A percentile compares a stretch with the other conserved stretches of the same genome.
phyloP scores from a whole-genome alignment of 2,113 vertebrate species.

The Poicephalus gulielmi region DNA sequence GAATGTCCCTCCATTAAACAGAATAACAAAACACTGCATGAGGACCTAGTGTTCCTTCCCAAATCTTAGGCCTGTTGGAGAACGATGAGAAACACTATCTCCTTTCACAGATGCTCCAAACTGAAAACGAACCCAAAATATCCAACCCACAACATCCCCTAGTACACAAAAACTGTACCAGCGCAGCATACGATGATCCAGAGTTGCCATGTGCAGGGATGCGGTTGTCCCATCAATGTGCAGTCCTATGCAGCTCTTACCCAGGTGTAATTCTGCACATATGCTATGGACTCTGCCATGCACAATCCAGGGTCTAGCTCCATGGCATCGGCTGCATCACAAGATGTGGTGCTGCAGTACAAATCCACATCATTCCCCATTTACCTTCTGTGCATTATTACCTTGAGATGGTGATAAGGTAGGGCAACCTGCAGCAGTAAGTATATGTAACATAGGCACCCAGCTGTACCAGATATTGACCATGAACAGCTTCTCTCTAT shows the following conservation, averaged over 20 bases:
- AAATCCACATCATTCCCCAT: background rate
- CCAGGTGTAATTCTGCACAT: rapidly evolving
- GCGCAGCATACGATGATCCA: background rate
- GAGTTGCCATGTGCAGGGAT: rapidly evolving
- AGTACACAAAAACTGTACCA: background rate
- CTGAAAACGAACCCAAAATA: background rate
- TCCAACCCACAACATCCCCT: background rate
- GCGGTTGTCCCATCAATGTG: rapidly evolving
- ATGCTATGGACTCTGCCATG: no score
- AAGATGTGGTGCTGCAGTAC: rapidly evolving
- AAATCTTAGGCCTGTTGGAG: background rate
- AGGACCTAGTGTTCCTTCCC: background rate
- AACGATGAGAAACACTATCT: background rate
- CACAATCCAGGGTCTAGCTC: background rate
- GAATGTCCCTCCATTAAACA: background rate
- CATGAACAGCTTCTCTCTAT: background rate
- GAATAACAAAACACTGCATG: background rate
- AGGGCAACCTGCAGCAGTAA: background rate
- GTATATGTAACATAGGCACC: rapidly evolving
- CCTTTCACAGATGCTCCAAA: background rate
- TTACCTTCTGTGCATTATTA: background rate
- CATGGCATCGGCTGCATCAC: background rate
- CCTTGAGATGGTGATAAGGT: background rate
- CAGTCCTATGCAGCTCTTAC: background rate
- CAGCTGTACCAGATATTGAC: background rate